A percentile compares a stretch with the other conserved stretches of the same genome.
Evolutionary conservation across 2,888 invertebrate species (phyloP).

Genomic region (Amphiduros pacificus): DNA sequence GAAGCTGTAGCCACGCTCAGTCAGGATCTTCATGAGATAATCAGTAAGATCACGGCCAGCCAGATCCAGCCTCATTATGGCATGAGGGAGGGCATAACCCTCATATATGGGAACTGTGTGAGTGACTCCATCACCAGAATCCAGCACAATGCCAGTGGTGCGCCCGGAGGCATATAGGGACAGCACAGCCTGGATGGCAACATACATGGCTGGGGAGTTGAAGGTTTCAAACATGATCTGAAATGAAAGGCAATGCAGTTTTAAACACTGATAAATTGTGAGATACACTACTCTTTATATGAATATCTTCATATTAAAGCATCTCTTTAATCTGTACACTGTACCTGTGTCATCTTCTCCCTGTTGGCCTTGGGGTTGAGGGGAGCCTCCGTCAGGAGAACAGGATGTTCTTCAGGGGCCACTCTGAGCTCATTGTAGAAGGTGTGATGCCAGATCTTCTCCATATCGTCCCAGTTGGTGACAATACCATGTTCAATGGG

Average conservation of each 20-base stretch:
- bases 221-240: conserved; percentile 62
- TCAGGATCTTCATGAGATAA: conserved; percentile 46
- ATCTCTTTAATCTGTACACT: no score
- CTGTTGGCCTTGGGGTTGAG: conserved; percentile 85
- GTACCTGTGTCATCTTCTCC: conserved; percentile 84
- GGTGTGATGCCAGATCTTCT: conserved; percentile 50
- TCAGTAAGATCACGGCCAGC: conserved; percentile 4
- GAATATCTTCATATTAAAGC: no score
- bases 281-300: no score
- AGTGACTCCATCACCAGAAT: conserved; percentile 68
- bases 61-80: background rate
- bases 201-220: conserved; percentile 82
- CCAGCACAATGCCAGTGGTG: conserved; percentile 68
- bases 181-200: conserved; percentile 65
- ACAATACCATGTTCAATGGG: conserved; percentile 65
- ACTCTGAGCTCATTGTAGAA: conserved; percentile 54
- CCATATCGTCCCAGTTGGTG: conserved; percentile 64
- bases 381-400: conserved; percentile 82
- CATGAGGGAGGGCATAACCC: conserved; percentile 34
- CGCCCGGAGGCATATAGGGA: conserved; percentile 62
- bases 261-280: no score
- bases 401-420: conserved; percentile 77
- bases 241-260: background rate
- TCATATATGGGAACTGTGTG: conserved; percentile 91
- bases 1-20: conserved; percentile 62